Evolutionary conservation across 1,140 invertebrate genomes (phyloP).

Genomic region (Metaphire vulgaris): DNA sequence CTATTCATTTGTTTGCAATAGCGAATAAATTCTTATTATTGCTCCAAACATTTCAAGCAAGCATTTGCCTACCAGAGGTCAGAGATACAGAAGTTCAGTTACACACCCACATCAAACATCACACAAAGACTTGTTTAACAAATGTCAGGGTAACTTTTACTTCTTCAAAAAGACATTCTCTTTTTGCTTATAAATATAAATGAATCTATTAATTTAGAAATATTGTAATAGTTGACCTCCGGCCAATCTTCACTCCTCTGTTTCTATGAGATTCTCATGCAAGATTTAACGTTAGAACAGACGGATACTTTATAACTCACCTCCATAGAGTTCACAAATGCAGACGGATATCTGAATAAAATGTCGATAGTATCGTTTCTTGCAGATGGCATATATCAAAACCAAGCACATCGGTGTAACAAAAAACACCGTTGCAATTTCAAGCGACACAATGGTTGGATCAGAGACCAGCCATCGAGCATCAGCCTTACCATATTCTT

Average conservation of each 20-base stretch:
- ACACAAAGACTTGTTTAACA: too few species aligned
- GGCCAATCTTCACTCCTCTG: neutral
- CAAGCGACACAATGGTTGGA: slow-evolving; percentile 46
- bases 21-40: too few species aligned
- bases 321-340: slow-evolving; percentile 50
- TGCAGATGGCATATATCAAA: slow-evolving; percentile 41
- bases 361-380: slow-evolving; percentile 41
- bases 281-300: neutral
- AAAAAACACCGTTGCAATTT: slow-evolving; percentile 44
- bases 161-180: too few species aligned
- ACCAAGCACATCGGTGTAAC: slow-evolving; percentile 38
- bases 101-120: too few species aligned
- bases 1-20: too few species aligned
- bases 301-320: slow-evolving; percentile 32
- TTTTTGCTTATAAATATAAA: too few species aligned
- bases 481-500: too few species aligned
- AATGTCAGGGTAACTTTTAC: too few species aligned
- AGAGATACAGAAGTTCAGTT: too few species aligned
- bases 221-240: neutral
- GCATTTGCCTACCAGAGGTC: too few species aligned
- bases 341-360: slow-evolving; percentile 46
- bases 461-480: slow-evolving; percentile 47
- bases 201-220: neutral
- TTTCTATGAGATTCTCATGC: neutral
- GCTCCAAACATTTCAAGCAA: too few species aligned